Percentiles rank a stretch among this genome's conserved stretches.
These are phyloP conservation scores for Phortica okadai DNA, from an alignment of 2,888 invertebrate genomes.

Conservation along the genomic window DNA sequence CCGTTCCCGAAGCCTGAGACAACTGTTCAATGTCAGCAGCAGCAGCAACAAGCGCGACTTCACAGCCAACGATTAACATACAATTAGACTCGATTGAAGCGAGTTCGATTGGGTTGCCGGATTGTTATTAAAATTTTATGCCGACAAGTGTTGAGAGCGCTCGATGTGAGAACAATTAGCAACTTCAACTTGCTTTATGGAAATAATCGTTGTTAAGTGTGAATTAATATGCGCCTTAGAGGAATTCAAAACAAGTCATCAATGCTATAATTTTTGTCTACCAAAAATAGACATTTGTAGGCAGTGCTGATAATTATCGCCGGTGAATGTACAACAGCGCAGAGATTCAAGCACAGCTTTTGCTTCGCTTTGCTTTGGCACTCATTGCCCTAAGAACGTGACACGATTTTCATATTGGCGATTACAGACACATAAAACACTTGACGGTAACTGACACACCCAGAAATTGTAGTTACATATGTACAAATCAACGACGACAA, in stretches of 20 bases:
- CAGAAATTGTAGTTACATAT: neutral
- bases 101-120: neutral
- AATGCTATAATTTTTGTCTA: conserved; percentile 10
- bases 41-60: neutral
- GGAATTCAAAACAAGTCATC: neutral
- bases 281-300: neutral
- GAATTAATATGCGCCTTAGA: neutral
- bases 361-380: neutral
- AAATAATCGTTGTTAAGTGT: too few relatives aligned
- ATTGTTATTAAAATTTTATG: conserved; percentile 13
- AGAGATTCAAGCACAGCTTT: neutral
- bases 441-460: conserved; percentile 11
- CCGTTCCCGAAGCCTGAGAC: neutral
- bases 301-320: conserved; percentile 3
- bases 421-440: conserved; percentile 1
- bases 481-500: neutral
- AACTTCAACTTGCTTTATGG: neutral
- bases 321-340: neutral
- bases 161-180: neutral
- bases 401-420: conserved; percentile 10
- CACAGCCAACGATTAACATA: neutral
- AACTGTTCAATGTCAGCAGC: conserved; percentile 4
- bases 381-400: conserved; percentile 2
- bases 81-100: conserved; percentile 12
- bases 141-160: neutral